Percentiles rank a stretch among this genome's conserved stretches.
Conservation (phyloP, 2,888 invertebrate genomes). For the Chydorus sphaericus region DNA sequence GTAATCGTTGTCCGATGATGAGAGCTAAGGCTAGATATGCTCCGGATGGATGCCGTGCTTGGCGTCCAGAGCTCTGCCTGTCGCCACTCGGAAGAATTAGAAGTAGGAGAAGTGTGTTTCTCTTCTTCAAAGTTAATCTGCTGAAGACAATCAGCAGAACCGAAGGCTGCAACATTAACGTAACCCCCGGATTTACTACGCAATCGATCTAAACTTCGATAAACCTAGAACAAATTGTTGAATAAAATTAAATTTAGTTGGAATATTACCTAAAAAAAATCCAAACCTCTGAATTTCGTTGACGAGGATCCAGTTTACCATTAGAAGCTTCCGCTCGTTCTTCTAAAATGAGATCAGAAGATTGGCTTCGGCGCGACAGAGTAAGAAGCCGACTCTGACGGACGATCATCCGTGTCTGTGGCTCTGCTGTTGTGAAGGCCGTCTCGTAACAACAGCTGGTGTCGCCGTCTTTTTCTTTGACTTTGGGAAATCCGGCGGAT, state of each 20-base stretch:
- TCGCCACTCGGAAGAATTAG: background rate
- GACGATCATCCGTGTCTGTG: slow-evolving; percentile 26
- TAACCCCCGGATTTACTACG: slow-evolving; percentile 24
- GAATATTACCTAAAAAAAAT: no score
- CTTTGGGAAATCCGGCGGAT: no score
- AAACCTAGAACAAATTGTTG: no score
- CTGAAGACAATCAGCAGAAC: slow-evolving; percentile 16
- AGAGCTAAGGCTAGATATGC: slow-evolving; percentile 13
- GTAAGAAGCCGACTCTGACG: slow-evolving; percentile 19
- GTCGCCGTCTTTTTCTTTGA: no score
- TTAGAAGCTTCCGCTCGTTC: background rate
- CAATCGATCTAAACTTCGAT: slow-evolving; percentile 16
- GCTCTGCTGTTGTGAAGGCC: slow-evolving; percentile 27
- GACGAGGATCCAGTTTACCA: background rate
- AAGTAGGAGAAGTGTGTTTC: no score
- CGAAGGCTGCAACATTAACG: slow-evolving; percentile 21
- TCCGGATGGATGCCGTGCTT: background rate
- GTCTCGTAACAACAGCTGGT: slow-evolving; percentile 29
- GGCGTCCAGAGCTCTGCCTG: background rate
- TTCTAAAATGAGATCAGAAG: background rate
- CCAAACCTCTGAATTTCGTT: background rate
- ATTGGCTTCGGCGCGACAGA: background rate
- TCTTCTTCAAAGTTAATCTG: no score
- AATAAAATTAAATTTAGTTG: background rate
- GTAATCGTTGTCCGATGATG: background rate